Percentiles rank a stretch among this genome's conserved stretches.
Conservation (phyloP, 2,888 invertebrate species). For the Leucoptera coffeella region DNA sequence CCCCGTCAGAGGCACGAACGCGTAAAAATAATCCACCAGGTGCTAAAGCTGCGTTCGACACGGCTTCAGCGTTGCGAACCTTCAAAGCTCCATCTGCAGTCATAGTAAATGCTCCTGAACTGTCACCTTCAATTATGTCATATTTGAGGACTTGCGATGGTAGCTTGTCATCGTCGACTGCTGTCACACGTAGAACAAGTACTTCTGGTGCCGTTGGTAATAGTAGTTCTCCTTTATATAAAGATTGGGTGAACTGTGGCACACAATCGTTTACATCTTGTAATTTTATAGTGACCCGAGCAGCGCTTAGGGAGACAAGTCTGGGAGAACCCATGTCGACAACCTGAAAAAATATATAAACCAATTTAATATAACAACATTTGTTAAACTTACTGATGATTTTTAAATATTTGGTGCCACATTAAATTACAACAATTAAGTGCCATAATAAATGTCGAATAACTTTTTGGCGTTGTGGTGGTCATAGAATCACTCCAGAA, state of each 20-base stretch:
- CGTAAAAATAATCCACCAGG: conserved; percentile 62
- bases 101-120: conserved; percentile 65
- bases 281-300: conserved; percentile 72
- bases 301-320: conserved; percentile 70
- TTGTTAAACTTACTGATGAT: no score
- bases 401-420: no score
- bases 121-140: conserved; percentile 80
- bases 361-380: no score
- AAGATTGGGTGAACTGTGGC: conserved; percentile 66
- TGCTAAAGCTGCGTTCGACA: no score
- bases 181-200: conserved; percentile 61
- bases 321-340: conserved; percentile 80
- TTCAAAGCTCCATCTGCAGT: conserved; percentile 35
- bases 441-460: no score
- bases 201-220: conserved; percentile 80
- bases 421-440: no score
- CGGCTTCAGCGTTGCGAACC: conserved; percentile 44
- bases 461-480: no score
- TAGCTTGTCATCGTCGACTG: conserved; percentile 67
- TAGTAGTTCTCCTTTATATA: conserved; percentile 71
- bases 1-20: conserved; percentile 81
- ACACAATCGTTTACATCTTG: conserved; percentile 85
- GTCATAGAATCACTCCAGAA: no score
- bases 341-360: conserved; percentile 53
- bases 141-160: conserved; percentile 61